Percentiles rank a stretch among this genome's conserved stretches.
phyloP scores from a whole-genome alignment of 2,797 vertebrate genomes.

The Acanthiza pusilla region DNA sequence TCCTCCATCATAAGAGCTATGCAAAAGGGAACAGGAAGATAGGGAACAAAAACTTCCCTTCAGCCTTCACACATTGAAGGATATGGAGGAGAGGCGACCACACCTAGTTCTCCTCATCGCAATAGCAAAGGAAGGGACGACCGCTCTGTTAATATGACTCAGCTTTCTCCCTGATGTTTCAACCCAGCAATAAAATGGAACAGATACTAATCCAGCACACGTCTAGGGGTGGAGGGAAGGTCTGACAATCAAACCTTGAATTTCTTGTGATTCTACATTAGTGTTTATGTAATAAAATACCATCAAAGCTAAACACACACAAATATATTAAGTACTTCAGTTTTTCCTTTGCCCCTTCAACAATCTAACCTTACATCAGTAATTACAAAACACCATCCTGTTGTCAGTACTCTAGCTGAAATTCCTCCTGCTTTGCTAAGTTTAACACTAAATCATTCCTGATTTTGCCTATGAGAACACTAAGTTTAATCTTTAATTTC shows the following conservation, averaged over 20 bases:
- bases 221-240: background rate
- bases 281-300: background rate
- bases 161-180: background rate
- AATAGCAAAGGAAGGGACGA: fast-evolving
- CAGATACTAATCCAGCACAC: background rate
- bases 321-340: background rate
- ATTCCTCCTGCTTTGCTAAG: background rate
- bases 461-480: background rate
- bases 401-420: background rate
- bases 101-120: background rate
- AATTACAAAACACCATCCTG: background rate
- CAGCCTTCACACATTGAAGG: fast-evolving
- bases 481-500: background rate
- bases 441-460: background rate
- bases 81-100: background rate
- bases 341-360: background rate
- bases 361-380: background rate
- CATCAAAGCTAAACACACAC: background rate
- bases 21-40: background rate
- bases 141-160: background rate
- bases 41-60: background rate
- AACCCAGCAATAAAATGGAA: background rate
- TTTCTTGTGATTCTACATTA: background rate
- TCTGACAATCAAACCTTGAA: background rate
- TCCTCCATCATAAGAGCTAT: background rate